Percentiles rank a stretch among this genome's conserved stretches.
These are phyloP conservation scores for Mactra quadrangularis DNA, from an alignment of 1,140 invertebrate genomes.

Conservation along the genomic window DNA sequence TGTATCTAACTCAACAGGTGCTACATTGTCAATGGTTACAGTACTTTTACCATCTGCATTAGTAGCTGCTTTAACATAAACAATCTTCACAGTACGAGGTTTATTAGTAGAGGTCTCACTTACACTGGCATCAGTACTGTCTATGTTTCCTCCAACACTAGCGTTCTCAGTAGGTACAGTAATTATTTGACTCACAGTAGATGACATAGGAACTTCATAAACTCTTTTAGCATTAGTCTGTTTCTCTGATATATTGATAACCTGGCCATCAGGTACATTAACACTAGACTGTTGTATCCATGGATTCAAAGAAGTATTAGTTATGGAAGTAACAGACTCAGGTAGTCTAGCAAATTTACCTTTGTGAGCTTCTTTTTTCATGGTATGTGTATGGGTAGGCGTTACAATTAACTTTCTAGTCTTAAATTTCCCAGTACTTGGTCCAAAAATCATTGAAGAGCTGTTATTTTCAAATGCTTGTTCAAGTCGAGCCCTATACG, in stretches of 20 bases:
- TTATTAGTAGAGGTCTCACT: background rate
- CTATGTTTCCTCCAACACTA: background rate
- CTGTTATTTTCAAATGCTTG: slow-evolving; percentile 35
- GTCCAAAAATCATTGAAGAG: slow-evolving; percentile 21
- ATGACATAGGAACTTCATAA: background rate
- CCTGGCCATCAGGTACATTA: background rate
- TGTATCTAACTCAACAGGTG: background rate
- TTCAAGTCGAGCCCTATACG: slow-evolving; percentile 23
- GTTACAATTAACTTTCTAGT: slow-evolving; percentile 15
- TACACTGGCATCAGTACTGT: background rate
- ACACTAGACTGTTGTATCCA: background rate
- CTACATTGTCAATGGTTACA: background rate
- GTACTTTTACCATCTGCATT: background rate
- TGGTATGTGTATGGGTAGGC: slow-evolving; percentile 19
- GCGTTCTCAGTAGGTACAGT: background rate
- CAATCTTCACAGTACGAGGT: slow-evolving; percentile 6
- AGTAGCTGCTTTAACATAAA: slow-evolving; percentile 33
- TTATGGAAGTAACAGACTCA: background rate
- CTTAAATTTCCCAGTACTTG: background rate
- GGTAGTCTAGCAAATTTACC: background rate
- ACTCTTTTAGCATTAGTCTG: background rate
- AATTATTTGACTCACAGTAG: background rate
- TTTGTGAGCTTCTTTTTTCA: slow-evolving; percentile 6
- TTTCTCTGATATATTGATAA: slow-evolving; percentile 22
- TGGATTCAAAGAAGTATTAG: background rate